phyloP scores from a whole-genome alignment of 2,888 invertebrate species.

The Mythimna albipuncta region DNA sequence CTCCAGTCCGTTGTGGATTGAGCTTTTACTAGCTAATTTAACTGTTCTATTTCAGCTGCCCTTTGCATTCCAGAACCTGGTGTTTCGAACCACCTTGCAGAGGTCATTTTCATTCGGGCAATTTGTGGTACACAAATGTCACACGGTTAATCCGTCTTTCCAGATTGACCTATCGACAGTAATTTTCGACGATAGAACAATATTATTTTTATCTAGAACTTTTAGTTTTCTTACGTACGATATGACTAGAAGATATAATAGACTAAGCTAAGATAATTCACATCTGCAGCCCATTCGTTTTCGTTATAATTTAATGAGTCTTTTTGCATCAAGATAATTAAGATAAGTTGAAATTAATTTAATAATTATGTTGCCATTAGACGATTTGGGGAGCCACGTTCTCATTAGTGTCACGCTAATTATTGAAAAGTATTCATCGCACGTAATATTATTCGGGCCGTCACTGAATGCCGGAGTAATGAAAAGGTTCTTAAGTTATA shows the following conservation, averaged over 20 bases:
- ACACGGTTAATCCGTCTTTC: neutral
- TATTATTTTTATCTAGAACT: neutral
- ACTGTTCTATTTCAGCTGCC: too few relatives aligned
- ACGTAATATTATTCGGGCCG: constrained; percentile 69
- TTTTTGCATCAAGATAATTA: constrained; percentile 48
- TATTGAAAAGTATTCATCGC: constrained; percentile 65
- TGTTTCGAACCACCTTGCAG: too few relatives aligned
- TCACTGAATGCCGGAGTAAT: constrained; percentile 65
- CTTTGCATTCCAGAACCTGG: too few relatives aligned
- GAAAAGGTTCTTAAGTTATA: constrained; percentile 68
- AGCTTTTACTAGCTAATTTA: too few relatives aligned
- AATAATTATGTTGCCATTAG: constrained; percentile 57
- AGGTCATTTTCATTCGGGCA: neutral
- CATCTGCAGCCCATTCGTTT: constrained; percentile 24
- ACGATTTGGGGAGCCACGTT: constrained; percentile 46
- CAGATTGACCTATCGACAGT: neutral
- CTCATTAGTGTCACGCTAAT: constrained; percentile 68
- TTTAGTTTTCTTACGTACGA: neutral
- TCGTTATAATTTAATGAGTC: constrained; percentile 38
- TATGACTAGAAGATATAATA: neutral
- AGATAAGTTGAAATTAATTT: constrained; percentile 56
- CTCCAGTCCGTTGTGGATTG: too few relatives aligned
- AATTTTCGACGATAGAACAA: neutral
- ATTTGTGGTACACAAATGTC: neutral
- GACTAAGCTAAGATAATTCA: neutral